Percentiles rank a stretch among this genome's conserved stretches.
These are phyloP conservation scores for Cotesia congregata DNA, from an alignment of 2,888 invertebrate species.

Conservation along the genomic window DNA sequence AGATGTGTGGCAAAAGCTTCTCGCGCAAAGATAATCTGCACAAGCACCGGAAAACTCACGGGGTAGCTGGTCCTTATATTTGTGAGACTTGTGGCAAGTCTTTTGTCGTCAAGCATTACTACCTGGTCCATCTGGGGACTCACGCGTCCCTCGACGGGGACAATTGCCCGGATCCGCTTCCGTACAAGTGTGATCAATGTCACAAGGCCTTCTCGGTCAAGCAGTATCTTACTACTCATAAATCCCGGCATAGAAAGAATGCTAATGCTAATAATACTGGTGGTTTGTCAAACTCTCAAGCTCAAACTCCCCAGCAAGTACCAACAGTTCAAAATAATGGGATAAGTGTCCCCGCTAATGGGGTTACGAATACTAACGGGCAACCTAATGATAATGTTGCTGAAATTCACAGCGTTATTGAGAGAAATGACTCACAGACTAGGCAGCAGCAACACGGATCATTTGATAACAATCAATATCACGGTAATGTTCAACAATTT, in stretches of 20 bases:
- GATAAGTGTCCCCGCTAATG: slow-evolving; percentile 49
- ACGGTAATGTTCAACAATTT: slow-evolving; percentile 63
- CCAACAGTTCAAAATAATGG: slow-evolving; percentile 54
- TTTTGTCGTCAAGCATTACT: slow-evolving; percentile 79
- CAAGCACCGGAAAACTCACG: slow-evolving; percentile 76
- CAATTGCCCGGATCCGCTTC: slow-evolving; percentile 61
- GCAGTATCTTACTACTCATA: slow-evolving; percentile 76
- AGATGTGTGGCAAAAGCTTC: slow-evolving; percentile 74
- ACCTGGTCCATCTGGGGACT: slow-evolving; percentile 75
- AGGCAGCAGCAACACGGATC: slow-evolving; percentile 51
- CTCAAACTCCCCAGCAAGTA: slow-evolving; percentile 40
- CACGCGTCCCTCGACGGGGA: slow-evolving; percentile 66
- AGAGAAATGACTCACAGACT: slow-evolving; percentile 55
- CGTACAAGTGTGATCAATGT: slow-evolving; percentile 76
- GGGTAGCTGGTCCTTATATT: slow-evolving; percentile 74
- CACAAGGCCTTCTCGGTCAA: slow-evolving; percentile 75
- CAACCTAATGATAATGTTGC: slow-evolving; percentile 59
- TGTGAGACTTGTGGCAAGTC: slow-evolving; percentile 79
- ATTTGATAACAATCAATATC: slow-evolving; percentile 62
- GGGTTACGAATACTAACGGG: slow-evolving; percentile 52
- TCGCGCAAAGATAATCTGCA: slow-evolving; percentile 75
- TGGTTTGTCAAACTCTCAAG: slow-evolving; percentile 56
- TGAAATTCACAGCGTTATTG: slow-evolving; percentile 65
- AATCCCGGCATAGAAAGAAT: slow-evolving; percentile 73
- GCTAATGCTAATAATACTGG: slow-evolving; percentile 58